phyloP scores from a whole-genome alignment of 1,140 invertebrate genomes.

The Odontomachus brunneus region DNA sequence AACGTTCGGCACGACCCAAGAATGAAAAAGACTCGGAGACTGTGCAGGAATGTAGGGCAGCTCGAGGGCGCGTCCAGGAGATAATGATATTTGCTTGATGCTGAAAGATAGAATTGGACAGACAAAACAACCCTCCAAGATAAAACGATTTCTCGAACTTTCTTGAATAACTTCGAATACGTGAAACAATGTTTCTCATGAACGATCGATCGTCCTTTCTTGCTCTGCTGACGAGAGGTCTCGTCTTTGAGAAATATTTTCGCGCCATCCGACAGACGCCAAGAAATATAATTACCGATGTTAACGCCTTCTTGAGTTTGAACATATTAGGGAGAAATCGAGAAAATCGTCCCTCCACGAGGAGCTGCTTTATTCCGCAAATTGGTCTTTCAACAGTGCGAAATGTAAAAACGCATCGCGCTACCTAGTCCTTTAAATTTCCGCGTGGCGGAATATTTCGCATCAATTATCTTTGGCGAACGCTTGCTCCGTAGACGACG shows the following conservation, averaged over 20 bases:
- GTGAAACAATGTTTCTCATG: background rate
- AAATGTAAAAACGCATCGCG: background rate
- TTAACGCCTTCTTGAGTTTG: background rate
- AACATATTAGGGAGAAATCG: background rate
- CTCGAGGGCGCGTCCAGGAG: background rate
- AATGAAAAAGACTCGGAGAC: background rate
- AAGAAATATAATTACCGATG: background rate
- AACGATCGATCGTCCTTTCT: background rate
- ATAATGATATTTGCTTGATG: conserved; percentile 2
- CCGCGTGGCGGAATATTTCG: background rate
- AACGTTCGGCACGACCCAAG: background rate
- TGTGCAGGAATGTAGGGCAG: conserved; percentile 3
- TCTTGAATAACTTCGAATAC: conserved; percentile 6
- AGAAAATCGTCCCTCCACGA: background rate
- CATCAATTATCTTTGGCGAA: background rate
- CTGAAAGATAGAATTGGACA: background rate
- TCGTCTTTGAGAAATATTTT: background rate
- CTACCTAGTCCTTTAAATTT: background rate
- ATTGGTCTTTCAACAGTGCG: background rate
- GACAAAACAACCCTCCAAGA: background rate
- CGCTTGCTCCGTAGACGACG: too few species aligned
- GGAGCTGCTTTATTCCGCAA: background rate
- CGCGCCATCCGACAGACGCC: too few species aligned
- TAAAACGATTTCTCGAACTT: conserved; percentile 6
- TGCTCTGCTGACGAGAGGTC: background rate